Evolutionary conservation across 2,888 invertebrate species (phyloP).

Genomic region (Leptodirus hochenwartii): DNA sequence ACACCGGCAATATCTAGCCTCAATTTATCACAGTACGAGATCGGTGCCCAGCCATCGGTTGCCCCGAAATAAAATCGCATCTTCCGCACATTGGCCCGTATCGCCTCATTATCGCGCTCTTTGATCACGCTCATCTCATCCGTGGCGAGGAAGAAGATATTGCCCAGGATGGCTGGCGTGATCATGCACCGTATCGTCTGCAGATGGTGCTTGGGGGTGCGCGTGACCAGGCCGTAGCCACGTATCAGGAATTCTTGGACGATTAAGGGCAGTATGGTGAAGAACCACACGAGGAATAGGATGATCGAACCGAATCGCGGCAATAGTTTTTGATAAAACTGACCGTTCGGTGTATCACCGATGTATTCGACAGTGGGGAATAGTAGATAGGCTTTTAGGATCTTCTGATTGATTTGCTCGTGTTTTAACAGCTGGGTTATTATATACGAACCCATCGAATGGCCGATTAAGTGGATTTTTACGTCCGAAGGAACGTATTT

Average conservation of each 20-base stretch:
- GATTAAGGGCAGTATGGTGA: slow-evolving; percentile 32
- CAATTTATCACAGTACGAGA: slow-evolving; percentile 48
- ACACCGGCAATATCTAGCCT: slow-evolving; percentile 37
- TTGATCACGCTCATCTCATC: slow-evolving; percentile 66
- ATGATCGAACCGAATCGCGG: slow-evolving; percentile 25
- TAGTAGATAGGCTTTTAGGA: slow-evolving; percentile 47
- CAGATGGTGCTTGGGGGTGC: slow-evolving; percentile 21
- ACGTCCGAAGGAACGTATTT: slow-evolving; percentile 48
- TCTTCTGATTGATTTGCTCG: slow-evolving; percentile 30
- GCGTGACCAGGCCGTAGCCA: slow-evolving; percentile 26
- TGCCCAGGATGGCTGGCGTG: slow-evolving; percentile 38
- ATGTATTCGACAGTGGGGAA: slow-evolving; percentile 79
- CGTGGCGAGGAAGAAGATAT: slow-evolving; percentile 50
- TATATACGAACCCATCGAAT: slow-evolving; percentile 80
- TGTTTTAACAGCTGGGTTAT: slow-evolving; percentile 48
- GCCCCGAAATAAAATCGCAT: slow-evolving; percentile 66
- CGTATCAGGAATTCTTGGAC: slow-evolving; percentile 32
- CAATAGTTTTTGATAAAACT: slow-evolving; percentile 38
- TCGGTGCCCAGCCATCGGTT: slow-evolving; percentile 71
- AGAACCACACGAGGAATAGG: slow-evolving; percentile 26
- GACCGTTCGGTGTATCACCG: slow-evolving; percentile 55
- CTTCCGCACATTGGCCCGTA: slow-evolving; percentile 38
- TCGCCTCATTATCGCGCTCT: slow-evolving; percentile 41
- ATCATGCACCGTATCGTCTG: slow-evolving; percentile 36
- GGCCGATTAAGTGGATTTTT: slow-evolving; percentile 62